phyloP scores from a whole-genome alignment of 2,113 vertebrate genomes.

The Caracal caracal region DNA sequence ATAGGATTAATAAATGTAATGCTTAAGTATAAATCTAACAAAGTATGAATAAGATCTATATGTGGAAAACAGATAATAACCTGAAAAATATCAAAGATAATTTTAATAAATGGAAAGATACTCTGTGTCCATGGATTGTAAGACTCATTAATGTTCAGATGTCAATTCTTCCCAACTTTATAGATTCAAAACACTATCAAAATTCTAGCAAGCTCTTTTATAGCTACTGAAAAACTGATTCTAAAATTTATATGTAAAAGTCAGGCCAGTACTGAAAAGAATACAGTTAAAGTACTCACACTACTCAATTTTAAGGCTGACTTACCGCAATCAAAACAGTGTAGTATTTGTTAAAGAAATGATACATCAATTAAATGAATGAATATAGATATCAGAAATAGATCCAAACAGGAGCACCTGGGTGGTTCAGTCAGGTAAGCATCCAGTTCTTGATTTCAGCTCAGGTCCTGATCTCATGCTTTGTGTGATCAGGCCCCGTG shows the following conservation, averaged over 20 bases:
- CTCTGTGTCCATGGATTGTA: background rate
- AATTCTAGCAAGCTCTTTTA: background rate
- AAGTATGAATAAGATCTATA: background rate
- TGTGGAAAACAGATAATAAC: background rate
- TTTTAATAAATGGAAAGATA: background rate
- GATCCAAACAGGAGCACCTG: no score
- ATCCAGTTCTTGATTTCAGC: no score
- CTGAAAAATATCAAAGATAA: background rate
- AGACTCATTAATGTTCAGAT: background rate
- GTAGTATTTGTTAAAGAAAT: background rate
- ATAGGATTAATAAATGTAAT: background rate
- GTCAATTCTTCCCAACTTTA: background rate
- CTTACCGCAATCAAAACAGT: background rate
- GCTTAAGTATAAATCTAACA: background rate
- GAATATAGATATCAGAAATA: background rate
- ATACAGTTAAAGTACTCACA: background rate
- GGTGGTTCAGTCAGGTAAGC: no score
- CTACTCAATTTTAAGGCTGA: background rate
- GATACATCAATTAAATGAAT: background rate
- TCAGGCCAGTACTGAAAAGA: background rate
- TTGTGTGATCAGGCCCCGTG: no score
- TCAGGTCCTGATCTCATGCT: no score
- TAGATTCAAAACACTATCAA: background rate
- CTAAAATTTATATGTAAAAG: background rate
- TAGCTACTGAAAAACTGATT: background rate